A percentile compares a stretch with the other conserved stretches of the same genome.
Evolutionary conservation across 2,888 invertebrate species (phyloP).

Genomic region (Tetranychus truncatus): DNA sequence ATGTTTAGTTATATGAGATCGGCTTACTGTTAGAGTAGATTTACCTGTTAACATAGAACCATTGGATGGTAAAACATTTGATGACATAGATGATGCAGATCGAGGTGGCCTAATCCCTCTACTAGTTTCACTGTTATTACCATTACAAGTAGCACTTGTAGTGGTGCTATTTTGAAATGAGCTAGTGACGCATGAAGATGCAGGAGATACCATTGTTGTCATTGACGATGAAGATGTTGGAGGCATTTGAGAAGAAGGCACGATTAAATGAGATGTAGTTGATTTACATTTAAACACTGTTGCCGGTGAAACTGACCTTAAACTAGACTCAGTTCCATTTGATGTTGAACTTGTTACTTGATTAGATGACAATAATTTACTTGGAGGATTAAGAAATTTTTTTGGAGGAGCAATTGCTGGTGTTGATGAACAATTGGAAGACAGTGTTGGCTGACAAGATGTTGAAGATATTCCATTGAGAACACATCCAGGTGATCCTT

Average conservation of each 20-base stretch:
- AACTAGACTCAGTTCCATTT: neutral
- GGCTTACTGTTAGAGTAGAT: neutral
- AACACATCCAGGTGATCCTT: neutral
- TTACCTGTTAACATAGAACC: neutral
- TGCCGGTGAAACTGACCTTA: neutral
- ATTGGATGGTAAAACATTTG: neutral
- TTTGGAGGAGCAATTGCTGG: slow-evolving; percentile 2
- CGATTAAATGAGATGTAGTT: neutral
- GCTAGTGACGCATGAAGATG: too few species aligned
- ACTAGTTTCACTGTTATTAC: neutral
- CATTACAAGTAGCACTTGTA: neutral
- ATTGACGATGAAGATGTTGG: neutral
- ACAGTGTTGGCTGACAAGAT: neutral
- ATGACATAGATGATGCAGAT: neutral
- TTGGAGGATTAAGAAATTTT: neutral
- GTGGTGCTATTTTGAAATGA: too few species aligned
- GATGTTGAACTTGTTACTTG: neutral
- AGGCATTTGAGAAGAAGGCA: neutral
- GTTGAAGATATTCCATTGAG: neutral
- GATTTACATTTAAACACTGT: neutral
- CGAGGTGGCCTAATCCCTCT: neutral
- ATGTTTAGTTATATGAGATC: neutral
- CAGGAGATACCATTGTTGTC: neutral
- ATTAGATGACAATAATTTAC: neutral
- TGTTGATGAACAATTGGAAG: neutral